These are phyloP conservation scores for Sinopyrophorus schimmeli DNA, from an alignment of 2,888 invertebrate genomes.

Conservation along the genomic window DNA sequence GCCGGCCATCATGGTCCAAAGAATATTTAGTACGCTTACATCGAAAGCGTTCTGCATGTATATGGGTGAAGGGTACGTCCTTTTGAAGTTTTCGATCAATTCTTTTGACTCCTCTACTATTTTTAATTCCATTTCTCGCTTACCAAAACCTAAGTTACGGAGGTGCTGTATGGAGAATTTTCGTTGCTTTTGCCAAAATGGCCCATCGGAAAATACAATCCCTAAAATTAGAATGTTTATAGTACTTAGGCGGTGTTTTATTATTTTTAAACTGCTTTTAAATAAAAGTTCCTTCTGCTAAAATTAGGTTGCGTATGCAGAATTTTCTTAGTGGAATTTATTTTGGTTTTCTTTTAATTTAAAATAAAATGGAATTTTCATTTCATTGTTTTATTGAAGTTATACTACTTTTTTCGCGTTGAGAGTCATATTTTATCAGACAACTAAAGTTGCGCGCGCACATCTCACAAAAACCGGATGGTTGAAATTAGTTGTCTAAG, in stretches of 20 bases:
- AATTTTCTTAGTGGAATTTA: no score
- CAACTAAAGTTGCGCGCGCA: no score
- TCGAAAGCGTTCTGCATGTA: conserved; percentile 61
- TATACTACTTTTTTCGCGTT: no score
- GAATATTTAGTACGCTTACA: conserved; percentile 66
- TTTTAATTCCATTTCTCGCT: conserved; percentile 63
- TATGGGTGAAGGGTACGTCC: conserved; percentile 51
- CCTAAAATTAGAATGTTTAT: no score
- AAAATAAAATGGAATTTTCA: no score
- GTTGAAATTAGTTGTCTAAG: no score
- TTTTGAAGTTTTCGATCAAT: conserved; percentile 57
- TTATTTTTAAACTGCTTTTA: neutral
- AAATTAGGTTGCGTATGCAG: no score
- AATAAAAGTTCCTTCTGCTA: neutral
- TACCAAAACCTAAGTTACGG: conserved; percentile 66
- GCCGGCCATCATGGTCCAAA: conserved; percentile 74
- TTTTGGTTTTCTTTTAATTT: no score
- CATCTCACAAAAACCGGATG: no score
- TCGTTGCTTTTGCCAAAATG: conserved; percentile 67
- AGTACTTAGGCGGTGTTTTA: no score
- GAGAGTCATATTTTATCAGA: no score
- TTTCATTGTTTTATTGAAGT: no score
- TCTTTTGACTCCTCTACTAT: conserved; percentile 62
- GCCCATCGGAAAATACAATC: conserved; percentile 70
- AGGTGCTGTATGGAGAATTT: conserved; percentile 69